Evolutionary conservation across 2,113 vertebrate genomes (phyloP).

Genomic region (Cyanoliseus patagonus): DNA sequence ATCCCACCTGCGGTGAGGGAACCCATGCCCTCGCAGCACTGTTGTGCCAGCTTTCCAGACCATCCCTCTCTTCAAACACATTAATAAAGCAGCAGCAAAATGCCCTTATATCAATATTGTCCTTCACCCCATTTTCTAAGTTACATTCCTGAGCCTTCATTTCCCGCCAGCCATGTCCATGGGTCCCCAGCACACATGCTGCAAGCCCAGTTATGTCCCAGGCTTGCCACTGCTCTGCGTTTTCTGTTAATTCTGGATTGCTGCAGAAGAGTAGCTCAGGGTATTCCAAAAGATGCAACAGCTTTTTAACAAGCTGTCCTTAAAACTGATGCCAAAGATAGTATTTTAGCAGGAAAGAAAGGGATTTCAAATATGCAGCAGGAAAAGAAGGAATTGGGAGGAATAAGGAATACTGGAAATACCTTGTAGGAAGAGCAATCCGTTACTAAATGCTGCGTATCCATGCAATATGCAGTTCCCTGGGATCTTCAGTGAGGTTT

Average conservation of each 20-base stretch:
- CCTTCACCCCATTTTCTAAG: not conserved
- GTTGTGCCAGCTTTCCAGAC: not conserved
- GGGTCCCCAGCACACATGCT: rapidly evolving
- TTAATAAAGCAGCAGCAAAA: not conserved
- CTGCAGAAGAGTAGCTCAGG: not conserved
- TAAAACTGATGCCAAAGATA: not conserved
- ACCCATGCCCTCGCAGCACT: rapidly evolving
- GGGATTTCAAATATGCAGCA: not conserved
- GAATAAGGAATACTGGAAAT: not conserved
- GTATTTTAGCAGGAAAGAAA: not conserved
- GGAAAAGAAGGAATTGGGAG: not conserved
- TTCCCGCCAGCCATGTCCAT: not conserved
- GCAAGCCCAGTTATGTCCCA: not conserved
- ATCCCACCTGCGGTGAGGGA: not conserved
- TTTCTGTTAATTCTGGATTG: not conserved
- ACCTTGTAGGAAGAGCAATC: not conserved
- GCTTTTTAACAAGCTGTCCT: conserved; percentile 39
- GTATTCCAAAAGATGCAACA: conserved; percentile 4
- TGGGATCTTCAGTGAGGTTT: not conserved
- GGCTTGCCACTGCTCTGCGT: not conserved
- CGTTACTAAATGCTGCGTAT: not conserved
- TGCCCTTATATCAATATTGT: not conserved
- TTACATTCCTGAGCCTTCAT: not conserved
- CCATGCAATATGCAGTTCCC: not conserved
- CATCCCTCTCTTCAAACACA: not conserved